Percentiles rank a stretch among this genome's conserved stretches.
Evolutionary conservation across 2,888 invertebrate genomes (phyloP).

Genomic region (Acronicta psi): DNA sequence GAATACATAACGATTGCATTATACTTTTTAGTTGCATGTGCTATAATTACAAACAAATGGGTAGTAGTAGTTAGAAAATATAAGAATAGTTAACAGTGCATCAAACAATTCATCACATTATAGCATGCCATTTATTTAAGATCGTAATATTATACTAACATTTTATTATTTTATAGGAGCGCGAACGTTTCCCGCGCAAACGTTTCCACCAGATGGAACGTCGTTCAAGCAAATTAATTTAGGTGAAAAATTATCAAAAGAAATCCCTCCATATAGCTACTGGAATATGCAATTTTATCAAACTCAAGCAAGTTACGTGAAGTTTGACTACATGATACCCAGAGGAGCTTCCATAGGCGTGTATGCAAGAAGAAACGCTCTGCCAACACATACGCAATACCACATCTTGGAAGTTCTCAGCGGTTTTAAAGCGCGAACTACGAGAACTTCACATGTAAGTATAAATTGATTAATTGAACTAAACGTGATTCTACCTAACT

Average conservation of each 20-base stretch:
- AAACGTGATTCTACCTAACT: not conserved
- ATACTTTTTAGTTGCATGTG: constrained; percentile 67
- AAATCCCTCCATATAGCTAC: constrained; percentile 97
- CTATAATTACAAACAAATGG: constrained; percentile 50
- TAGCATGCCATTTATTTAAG: constrained; percentile 61
- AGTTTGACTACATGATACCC: constrained; percentile 97
- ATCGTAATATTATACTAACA: constrained; percentile 50
- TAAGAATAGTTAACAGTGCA: constrained; percentile 31
- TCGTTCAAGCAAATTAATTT: constrained; percentile 96
- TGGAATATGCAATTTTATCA: constrained; percentile 99
- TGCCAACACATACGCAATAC: constrained; percentile 98
- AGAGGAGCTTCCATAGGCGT: constrained; percentile 97
- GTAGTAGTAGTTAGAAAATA: constrained; percentile 31
- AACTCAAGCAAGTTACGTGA: constrained; percentile 97
- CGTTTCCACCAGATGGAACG: constrained; percentile 97
- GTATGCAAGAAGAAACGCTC: constrained; percentile 97
- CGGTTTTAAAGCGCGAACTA: constrained; percentile 95
- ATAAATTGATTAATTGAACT: constrained; percentile 25
- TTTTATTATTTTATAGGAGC: constrained; percentile 90
- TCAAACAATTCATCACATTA: constrained; percentile 72
- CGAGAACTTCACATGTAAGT: constrained; percentile 96
- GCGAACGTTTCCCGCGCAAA: constrained; percentile 96
- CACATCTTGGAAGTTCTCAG: constrained; percentile 98
- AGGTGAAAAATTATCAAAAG: constrained; percentile 95
- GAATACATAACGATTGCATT: constrained; percentile 50